Conservation (phyloP, 30 jellyfish, hydroid and myxozoan genomes). For the Aurelia coerulea region DNA sequence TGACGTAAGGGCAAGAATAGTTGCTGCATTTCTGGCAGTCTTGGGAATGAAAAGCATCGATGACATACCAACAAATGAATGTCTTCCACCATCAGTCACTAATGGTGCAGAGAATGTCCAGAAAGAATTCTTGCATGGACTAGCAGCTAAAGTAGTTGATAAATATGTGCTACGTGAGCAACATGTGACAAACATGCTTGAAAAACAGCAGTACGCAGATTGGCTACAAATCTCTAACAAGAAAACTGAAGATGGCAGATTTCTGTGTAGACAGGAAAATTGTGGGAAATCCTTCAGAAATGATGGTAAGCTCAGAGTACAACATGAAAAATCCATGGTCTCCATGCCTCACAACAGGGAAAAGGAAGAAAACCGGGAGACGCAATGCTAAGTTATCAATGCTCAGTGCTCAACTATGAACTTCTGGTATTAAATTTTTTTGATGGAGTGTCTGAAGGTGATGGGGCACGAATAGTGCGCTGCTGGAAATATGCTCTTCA, state of each 20-base stretch:
- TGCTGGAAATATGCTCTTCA: conserved; percentile 47
- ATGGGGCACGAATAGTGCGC: conserved; percentile 46
- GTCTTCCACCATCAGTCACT: neutral
- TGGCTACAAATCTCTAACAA: conserved; percentile 11
- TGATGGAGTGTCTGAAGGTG: conserved; percentile 54
- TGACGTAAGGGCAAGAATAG: conserved; percentile 6
- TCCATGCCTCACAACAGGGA: no score
- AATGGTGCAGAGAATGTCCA: neutral
- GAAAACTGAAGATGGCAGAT: conserved; percentile 1
- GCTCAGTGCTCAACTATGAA: conserved; percentile 43
- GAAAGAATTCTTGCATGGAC: conserved; percentile 16
- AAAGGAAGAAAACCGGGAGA: neutral
- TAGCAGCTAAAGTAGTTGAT: conserved; percentile 13
- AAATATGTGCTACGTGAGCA: conserved; percentile 1
- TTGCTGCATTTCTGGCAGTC: neutral
- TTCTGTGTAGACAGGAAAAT: conserved; percentile 1
- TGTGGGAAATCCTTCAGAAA: neutral
- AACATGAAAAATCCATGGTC: conserved; percentile 25
- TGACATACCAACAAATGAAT: neutral
- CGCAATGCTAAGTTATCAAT: neutral
- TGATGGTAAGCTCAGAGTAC: conserved; percentile 6
- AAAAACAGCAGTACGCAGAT: conserved; percentile 16
- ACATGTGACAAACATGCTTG: neutral
- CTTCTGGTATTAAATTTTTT: conserved; percentile 23
- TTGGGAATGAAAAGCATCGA: neutral